Conservation (phyloP, 2,888 invertebrate species). For the Asteroscopus sphinx region DNA sequence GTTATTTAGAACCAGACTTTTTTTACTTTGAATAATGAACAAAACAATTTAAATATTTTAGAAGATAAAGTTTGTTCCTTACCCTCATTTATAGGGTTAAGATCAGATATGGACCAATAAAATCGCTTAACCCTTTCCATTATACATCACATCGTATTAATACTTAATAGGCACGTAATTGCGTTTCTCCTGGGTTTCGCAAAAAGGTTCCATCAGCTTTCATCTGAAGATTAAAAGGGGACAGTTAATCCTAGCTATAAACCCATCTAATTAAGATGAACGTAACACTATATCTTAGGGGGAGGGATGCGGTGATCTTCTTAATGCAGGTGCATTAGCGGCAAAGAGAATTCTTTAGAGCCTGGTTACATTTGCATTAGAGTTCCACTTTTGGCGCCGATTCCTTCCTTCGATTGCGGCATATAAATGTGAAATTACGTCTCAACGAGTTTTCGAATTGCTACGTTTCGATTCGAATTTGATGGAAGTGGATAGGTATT, state of each 20-base stretch:
- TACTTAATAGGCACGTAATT: slow-evolving; percentile 75
- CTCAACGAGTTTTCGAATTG: slow-evolving; percentile 57
- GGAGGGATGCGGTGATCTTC: slow-evolving; percentile 56
- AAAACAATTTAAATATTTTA: slow-evolving; percentile 35
- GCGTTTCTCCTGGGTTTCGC: slow-evolving; percentile 60
- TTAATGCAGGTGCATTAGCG: slow-evolving; percentile 71
- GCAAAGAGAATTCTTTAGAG: slow-evolving; percentile 69
- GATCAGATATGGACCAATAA: slow-evolving; percentile 62
- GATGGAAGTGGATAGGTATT: slow-evolving; percentile 43
- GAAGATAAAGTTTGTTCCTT: slow-evolving; percentile 27
- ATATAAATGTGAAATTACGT: slow-evolving; percentile 62
- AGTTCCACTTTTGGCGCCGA: slow-evolving; percentile 51
- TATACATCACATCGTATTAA: slow-evolving; percentile 70
- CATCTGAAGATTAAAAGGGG: slow-evolving; percentile 70
- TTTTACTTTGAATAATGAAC: slow-evolving; percentile 43
- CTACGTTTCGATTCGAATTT: slow-evolving; percentile 55
- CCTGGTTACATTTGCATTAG: slow-evolving; percentile 49
- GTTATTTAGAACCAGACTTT: slow-evolving; percentile 31
- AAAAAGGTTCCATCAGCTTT: slow-evolving; percentile 62
- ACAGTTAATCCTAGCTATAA: slow-evolving; percentile 65
- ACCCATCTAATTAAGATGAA: slow-evolving; percentile 66
- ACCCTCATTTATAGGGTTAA: slow-evolving; percentile 53
- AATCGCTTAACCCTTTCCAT: slow-evolving; percentile 69
- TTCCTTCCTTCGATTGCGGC: slow-evolving; percentile 61
- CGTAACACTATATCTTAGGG: slow-evolving; percentile 49